phyloP scores from a whole-genome alignment of 2,113 vertebrate species.

The Siniperca knerii region DNA sequence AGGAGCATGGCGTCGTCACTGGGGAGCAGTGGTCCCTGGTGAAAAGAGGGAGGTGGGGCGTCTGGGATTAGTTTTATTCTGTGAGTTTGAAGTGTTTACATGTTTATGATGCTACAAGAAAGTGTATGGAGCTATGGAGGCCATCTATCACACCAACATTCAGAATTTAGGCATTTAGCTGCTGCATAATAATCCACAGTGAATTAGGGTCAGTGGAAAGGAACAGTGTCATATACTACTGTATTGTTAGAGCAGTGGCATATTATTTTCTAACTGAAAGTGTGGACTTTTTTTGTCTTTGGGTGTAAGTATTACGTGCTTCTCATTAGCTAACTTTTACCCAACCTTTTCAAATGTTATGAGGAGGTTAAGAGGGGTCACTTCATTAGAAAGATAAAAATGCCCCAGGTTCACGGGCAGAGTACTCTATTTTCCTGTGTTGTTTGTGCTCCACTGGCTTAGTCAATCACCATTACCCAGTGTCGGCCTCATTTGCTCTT shows the following conservation, averaged over 20 bases:
- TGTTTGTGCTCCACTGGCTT: constrained; percentile 60
- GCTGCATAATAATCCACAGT: constrained; percentile 21
- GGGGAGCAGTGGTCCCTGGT: constrained; percentile 46
- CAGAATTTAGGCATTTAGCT: constrained; percentile 27
- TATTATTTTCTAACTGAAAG: constrained; percentile 9
- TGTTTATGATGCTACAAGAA: constrained; percentile 40
- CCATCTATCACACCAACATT: constrained; percentile 28
- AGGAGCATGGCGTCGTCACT: constrained; percentile 34
- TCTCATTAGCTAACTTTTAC: constrained; percentile 51
- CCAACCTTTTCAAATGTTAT: constrained; percentile 48
- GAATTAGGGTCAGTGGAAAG: constrained; percentile 13
- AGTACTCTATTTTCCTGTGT: constrained; percentile 42
- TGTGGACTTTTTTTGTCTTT: constrained; percentile 35
- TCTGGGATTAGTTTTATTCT: constrained; percentile 68
- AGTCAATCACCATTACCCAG: constrained; percentile 59
- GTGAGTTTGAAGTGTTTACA: constrained; percentile 62
- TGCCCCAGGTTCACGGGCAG: constrained; percentile 23
- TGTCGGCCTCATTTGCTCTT: constrained; percentile 54
- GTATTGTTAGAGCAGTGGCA: constrained; percentile 1
- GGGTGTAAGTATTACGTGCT: background rate
- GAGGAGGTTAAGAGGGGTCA: constrained; percentile 67
- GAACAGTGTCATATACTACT: background rate
- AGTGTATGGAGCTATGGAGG: constrained; percentile 10
- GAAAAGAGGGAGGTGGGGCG: constrained; percentile 41
- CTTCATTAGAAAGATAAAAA: constrained; percentile 69